Conservation (phyloP, 2,888 invertebrate species). For the Lapara coniferarum region DNA sequence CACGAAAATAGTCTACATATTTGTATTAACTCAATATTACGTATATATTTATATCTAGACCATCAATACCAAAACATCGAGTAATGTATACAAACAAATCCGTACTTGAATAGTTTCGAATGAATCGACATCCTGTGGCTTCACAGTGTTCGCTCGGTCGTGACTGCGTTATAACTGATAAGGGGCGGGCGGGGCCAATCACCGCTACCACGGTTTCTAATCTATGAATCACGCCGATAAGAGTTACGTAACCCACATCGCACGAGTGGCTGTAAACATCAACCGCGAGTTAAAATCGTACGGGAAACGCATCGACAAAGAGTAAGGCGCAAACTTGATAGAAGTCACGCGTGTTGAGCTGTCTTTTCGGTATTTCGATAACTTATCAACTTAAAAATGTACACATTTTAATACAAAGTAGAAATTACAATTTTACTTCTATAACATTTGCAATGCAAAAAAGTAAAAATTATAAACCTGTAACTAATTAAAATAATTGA, state of each 20-base stretch:
- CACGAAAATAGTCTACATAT: too few species aligned
- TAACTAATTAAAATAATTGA: too few species aligned
- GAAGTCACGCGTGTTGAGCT: background rate
- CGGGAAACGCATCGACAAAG: background rate
- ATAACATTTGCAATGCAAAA: too few species aligned
- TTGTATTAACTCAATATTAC: too few species aligned
- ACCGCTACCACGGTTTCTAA: constrained; percentile 43
- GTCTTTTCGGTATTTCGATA: background rate
- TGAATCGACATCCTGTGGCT: constrained; percentile 56
- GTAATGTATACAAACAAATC: constrained; percentile 45
- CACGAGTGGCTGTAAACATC: constrained; percentile 22
- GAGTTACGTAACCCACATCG: constrained; percentile 33
- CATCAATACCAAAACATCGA: background rate
- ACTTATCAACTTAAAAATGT: too few species aligned
- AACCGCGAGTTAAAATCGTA: constrained; percentile 2
- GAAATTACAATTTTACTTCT: too few species aligned
- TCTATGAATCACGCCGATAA: constrained; percentile 47
- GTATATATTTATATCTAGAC: background rate
- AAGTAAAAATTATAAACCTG: too few species aligned
- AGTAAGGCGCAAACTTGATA: constrained; percentile 8
- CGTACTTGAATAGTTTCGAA: constrained; percentile 44
- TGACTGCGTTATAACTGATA: constrained; percentile 59
- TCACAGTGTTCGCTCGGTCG: constrained; percentile 48
- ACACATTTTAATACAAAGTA: too few species aligned
- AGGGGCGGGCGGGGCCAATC: constrained; percentile 54